Base-by-base conservation (phyloP, 2,888 invertebrate genomes). In the Ectemnius cavifrons region DNA sequence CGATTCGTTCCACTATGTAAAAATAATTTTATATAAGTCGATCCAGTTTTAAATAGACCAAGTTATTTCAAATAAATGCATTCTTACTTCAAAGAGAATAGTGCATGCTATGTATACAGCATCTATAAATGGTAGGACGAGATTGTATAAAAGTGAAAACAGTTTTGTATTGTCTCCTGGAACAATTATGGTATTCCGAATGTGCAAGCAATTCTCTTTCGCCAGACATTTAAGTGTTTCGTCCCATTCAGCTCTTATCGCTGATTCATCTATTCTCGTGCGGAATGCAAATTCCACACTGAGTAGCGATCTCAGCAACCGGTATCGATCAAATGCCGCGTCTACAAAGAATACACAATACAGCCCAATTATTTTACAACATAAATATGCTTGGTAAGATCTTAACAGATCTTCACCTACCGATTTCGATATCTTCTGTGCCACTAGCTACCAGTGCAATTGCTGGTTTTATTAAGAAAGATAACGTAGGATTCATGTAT, bases 401-500 rank as follows among this genome's bases (percentile, higher is more conserved):
- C 52, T 5, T 52, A 14, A 14, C 16, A 16, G 14, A 52, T 52
- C 52, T 52, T 52, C 16, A 16, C 52, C 76, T 83, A 79, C 82
- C 74, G 13, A 45, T 63, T 52, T 71, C 61, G 13, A 59, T 28
- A 28, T 75, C 63, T 62, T 60, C 46, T 18, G 66, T 68, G 71
- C 64, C 71, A 69, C 81, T 62, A 1, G 75, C 71, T 28, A 75
- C 20, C 20, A 70, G 27, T 18, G 66, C 90, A 63, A 95, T 87
- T 58, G 95, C 94, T 0, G 94, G 93, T 78, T 94, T 93, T 46
- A 94, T 92, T 23, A 96, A 86, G 91, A 94, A 95, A 86, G 95
- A 94, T 77, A 96, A 91, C 45, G 93, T 92, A 0, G 96, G 95
- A 91, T 97, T 97, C 49, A 95, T 93, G 86, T 96, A 96, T 78